Percentiles rank a stretch among this genome's conserved stretches.
These are phyloP conservation scores for Drosophila insularis DNA, from an alignment of 1,140 invertebrate species.

Conservation along the genomic window DNA sequence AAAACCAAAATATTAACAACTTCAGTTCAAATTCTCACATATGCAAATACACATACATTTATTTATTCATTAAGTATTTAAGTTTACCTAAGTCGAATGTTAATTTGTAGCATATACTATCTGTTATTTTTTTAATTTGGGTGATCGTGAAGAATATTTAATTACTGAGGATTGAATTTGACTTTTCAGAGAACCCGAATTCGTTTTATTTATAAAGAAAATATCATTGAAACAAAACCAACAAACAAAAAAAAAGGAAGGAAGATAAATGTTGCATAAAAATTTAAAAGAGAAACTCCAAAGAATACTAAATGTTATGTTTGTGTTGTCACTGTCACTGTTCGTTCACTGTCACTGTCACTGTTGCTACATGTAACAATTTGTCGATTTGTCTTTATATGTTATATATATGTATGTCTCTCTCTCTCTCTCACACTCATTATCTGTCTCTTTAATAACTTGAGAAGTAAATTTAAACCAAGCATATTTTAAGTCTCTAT, in stretches of 20 bases:
- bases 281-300: slow-evolving; percentile 21
- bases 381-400: slow-evolving; percentile 46
- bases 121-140: neutral
- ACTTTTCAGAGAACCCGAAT: neutral
- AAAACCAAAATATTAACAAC: slow-evolving; percentile 19
- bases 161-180: neutral
- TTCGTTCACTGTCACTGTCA: slow-evolving; percentile 46
- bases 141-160: neutral
- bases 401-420: slow-evolving; percentile 6
- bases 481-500: slow-evolving; percentile 53
- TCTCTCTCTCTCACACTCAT: slow-evolving; percentile 37
- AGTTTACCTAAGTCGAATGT: slow-evolving; percentile 21
- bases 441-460: slow-evolving; percentile 12
- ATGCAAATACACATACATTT: slow-evolving; percentile 29
- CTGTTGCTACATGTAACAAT: slow-evolving; percentile 46
- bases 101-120: neutral
- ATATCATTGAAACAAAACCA: slow-evolving; percentile 4
- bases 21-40: slow-evolving; percentile 65
- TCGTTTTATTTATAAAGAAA: slow-evolving; percentile 5
- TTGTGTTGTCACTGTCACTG: slow-evolving; percentile 65
- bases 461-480: slow-evolving; percentile 18
- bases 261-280: slow-evolving; percentile 46
- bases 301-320: slow-evolving; percentile 62
- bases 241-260: neutral
- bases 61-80: slow-evolving; percentile 39